Percentiles rank a stretch among this genome's conserved stretches.
These are phyloP conservation scores for Pentalonia nigronervosa DNA, from an alignment of 1,140 invertebrate genomes.

Conservation along the genomic window DNA sequence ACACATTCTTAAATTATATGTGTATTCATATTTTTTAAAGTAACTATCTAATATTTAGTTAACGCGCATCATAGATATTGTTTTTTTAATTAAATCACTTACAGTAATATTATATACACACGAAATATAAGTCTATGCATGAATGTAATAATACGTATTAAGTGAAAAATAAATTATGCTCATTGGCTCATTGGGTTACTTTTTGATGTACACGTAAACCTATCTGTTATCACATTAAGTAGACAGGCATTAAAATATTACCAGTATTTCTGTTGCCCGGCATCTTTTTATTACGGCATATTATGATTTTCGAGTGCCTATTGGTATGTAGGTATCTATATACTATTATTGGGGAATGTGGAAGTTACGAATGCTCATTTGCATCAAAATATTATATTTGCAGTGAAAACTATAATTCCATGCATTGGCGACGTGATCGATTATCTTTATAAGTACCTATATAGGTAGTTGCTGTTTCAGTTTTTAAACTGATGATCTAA, in stretches of 20 bases:
- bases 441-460: too few relatives aligned
- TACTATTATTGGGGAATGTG: neutral
- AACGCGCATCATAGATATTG: neutral
- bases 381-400: neutral
- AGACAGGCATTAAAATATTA: neutral
- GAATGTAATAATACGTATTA: neutral
- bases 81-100: neutral
- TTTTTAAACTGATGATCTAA: neutral
- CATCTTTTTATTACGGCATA: neutral
- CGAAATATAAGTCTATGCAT: neutral
- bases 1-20: neutral
- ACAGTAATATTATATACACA: neutral
- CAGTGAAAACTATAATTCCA: neutral
- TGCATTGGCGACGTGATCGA: neutral
- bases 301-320: neutral
- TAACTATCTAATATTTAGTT: neutral
- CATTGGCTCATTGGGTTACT: neutral
- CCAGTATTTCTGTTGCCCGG: neutral
- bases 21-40: neutral
- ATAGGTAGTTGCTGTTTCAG: neutral
- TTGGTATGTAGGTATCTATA: neutral
- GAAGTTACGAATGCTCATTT: neutral
- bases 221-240: neutral
- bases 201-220: neutral
- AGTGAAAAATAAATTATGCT: neutral